Evolutionary conservation across 2,113 vertebrate genomes (phyloP), one percentile per base, ranked within the genome.

Genomic region (Vicugna pacos): DNA sequence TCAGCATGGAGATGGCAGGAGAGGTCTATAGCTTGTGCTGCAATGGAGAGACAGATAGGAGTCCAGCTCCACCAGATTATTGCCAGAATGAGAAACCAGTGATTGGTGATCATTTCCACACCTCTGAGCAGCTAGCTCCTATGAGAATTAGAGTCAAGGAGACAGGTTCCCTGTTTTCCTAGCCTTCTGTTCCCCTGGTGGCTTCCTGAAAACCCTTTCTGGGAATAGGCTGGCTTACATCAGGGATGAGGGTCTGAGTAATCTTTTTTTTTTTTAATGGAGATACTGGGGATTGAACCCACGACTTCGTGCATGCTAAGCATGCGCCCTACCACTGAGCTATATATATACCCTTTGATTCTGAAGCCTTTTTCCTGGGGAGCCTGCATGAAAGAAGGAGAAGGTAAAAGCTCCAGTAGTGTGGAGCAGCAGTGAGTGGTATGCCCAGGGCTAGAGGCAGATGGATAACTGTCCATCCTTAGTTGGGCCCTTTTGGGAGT

Each of bases 171-270:
- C 6, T 56, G 15, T 70, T 69, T 92, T 65, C 42, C 80, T n/a
- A 73, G 54, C 38, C 35, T 96, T 80, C 76, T 93, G 58, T 35
- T 13, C 35, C 22, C 19, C 19, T 90, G 14, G 24, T 85, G 64
- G 50, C 65, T 93, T 9, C 60, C 80, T 69, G 50, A 70, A 95
- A 96, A 58, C 32, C 26, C 50, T 70, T 81, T 83, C 82, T 93
- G 60, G 83, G 81, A 70, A 91, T 48, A 24, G 58, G 35, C 42
- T 56, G 58, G 42, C 26, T 89, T 93, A 85, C n/a, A 62, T 35
- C 35, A 82, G 46, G 30, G 35, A 35, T 76, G 54, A 95, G 9
- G 24, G 46, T 65, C 15, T 73, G 46, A 97, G 38, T 32, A 79
- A 35, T 35, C 38, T 42, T 42, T 42, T 42, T 42, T 38, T 38